phyloP scores from a whole-genome alignment of 2,797 vertebrate species.

The Argya squamiceps region DNA sequence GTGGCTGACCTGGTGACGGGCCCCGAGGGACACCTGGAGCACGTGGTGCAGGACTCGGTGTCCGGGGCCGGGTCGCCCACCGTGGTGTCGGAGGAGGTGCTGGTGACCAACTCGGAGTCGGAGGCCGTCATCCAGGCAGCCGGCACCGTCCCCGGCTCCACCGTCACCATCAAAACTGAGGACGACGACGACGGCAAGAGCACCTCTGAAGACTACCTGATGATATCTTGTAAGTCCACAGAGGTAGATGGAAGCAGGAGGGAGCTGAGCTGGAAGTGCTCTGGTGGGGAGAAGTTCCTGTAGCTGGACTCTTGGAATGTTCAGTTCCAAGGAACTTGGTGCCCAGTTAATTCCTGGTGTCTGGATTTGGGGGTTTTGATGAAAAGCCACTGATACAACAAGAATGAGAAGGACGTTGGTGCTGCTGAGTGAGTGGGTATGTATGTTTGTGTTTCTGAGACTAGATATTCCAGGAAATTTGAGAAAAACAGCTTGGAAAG shows the following conservation, averaged over 20 bases:
- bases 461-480: background rate
- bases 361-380: background rate
- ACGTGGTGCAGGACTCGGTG: conserved; percentile 83
- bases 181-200: conserved; percentile 93
- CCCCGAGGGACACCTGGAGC: conserved; percentile 85
- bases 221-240: conserved; percentile 93
- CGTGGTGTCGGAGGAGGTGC: conserved; percentile 92
- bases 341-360: background rate
- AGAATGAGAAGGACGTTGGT: background rate
- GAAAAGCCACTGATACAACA: background rate
- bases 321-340: background rate
- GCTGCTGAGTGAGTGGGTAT: background rate
- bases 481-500: background rate
- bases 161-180: conserved; percentile 90
- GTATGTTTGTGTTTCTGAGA: background rate
- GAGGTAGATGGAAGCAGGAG: conserved; percentile 34
- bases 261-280: conserved; percentile 1
- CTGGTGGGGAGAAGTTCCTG: background rate
- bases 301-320: background rate
- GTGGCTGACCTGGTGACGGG: conserved; percentile 93
- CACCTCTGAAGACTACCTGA: conserved; percentile 97
- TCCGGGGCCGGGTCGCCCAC: conserved; percentile 76
- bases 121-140: conserved; percentile 90
- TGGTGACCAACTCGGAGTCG: conserved; percentile 88
- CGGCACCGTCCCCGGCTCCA: conserved; percentile 83